Percentiles rank a stretch among this genome's conserved stretches.
phyloP scores from a whole-genome alignment of 1,140 invertebrate genomes.

The Thaumetopoea pityocampa region DNA sequence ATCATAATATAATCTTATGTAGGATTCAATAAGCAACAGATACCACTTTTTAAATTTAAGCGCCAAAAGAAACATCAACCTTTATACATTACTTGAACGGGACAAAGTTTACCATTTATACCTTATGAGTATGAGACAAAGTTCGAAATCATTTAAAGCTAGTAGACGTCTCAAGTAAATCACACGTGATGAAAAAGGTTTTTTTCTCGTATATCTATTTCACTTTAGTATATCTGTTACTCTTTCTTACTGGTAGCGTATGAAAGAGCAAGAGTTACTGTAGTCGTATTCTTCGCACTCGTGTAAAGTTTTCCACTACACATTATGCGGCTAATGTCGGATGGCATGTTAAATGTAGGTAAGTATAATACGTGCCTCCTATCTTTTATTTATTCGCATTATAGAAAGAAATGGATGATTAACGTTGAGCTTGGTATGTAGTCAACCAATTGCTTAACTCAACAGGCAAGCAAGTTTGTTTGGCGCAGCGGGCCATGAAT shows the following conservation, averaged over 20 bases:
- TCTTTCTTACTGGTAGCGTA: constrained; percentile 21
- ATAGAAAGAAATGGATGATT: constrained; percentile 34
- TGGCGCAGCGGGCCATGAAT: constrained; percentile 51
- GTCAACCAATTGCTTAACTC: constrained; percentile 35
- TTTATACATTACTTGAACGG: too few relatives aligned
- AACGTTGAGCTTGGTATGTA: constrained; percentile 16
- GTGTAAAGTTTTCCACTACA: constrained; percentile 35
- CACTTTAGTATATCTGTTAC: constrained; percentile 22
- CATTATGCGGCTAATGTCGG: constrained; percentile 31
- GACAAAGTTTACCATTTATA: too few relatives aligned
- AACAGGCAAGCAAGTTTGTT: constrained; percentile 65
- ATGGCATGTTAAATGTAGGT: constrained; percentile 5
- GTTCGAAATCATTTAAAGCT: constrained; percentile 10
- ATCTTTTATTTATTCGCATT: constrained; percentile 40
- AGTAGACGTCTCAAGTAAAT: constrained; percentile 19
- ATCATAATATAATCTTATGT: too few relatives aligned
- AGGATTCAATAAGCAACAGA: too few relatives aligned
- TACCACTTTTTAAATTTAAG: too few relatives aligned
- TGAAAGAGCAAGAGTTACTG: constrained; percentile 17
- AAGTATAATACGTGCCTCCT: constrained; percentile 12
- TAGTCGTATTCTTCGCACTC: constrained; percentile 30
- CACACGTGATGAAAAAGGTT: constrained; percentile 51
- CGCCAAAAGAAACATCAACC: too few relatives aligned
- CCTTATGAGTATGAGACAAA: constrained; percentile 6
- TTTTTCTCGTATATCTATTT: constrained; percentile 37